These are phyloP conservation scores for Chironex yamaguchii DNA, from an alignment of 30 jellyfish, hydroid and myxozoan genomes.

Conservation along the genomic window DNA sequence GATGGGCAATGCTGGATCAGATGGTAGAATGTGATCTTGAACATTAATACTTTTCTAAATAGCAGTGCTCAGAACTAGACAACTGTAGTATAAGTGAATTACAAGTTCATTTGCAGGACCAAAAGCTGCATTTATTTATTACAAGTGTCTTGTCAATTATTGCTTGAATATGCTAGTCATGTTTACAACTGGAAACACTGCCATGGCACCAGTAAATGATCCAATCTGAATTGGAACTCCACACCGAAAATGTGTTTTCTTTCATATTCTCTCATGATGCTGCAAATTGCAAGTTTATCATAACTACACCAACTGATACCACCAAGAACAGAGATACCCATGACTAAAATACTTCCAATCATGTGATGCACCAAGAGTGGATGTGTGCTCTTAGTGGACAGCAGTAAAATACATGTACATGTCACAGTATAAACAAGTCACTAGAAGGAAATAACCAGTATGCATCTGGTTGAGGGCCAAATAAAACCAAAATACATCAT, in stretches of 20 bases:
- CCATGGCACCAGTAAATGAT: slow-evolving; percentile 94
- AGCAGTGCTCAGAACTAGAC: no score
- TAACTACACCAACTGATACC: slow-evolving; percentile 49
- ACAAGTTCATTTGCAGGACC: no score
- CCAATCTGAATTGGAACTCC: slow-evolving; percentile 93
- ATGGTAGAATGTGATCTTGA: no score
- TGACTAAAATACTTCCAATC: slow-evolving; percentile 80
- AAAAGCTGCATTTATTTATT: no score
- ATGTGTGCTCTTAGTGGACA: slow-evolving; percentile 83
- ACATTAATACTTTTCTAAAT: no score
- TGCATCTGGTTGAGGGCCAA: slow-evolving; percentile 83
- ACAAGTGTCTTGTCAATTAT: no score
- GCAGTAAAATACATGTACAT: slow-evolving; percentile 42
- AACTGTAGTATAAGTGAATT: no score
- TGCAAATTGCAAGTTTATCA: slow-evolving; percentile 86
- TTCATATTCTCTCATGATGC: slow-evolving; percentile 78
- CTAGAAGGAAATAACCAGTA: slow-evolving; percentile 34
- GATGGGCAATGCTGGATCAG: no score
- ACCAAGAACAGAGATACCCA: slow-evolving; percentile 49
- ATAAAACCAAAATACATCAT: slow-evolving; percentile 66
- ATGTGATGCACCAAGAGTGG: slow-evolving; percentile 69
- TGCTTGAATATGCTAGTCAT: slow-evolving; percentile 65
- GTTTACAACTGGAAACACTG: slow-evolving; percentile 81
- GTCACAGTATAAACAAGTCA: slow-evolving; percentile 56
- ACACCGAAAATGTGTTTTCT: slow-evolving; percentile 77